phyloP scores from a whole-genome alignment of 2,113 vertebrate species.

The Misgurnus anguillicaudatus region DNA sequence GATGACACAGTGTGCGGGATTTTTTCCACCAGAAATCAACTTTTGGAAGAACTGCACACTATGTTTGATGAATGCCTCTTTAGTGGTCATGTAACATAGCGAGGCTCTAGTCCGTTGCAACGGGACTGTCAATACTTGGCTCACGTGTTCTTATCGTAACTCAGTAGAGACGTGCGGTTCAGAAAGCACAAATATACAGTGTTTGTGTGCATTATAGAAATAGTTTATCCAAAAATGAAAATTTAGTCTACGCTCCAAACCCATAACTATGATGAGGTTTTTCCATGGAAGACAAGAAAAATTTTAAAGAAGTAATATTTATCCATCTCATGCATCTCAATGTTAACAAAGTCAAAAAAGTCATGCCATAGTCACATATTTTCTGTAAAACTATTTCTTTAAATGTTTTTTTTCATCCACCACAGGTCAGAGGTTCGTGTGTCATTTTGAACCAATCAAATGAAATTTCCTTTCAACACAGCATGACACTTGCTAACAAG shows the following conservation, averaged over 20 bases:
- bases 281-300: too few relatives aligned
- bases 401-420: too few relatives aligned
- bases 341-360: too few relatives aligned
- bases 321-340: too few relatives aligned
- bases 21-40: background rate
- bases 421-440: constrained; percentile 37
- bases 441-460: constrained; percentile 57
- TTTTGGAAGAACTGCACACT: constrained; percentile 31
- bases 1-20: constrained; percentile 33
- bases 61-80: constrained; percentile 29
- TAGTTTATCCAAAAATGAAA: too few relatives aligned
- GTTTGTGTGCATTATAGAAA: background rate
- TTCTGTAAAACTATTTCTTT: too few relatives aligned
- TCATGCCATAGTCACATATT: too few relatives aligned
- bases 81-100: constrained; percentile 12
- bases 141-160: constrained; percentile 37
- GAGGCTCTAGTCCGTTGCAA: background rate
- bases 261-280: too few relatives aligned
- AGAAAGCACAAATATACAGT: constrained; percentile 34
- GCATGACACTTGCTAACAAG: constrained; percentile 65
- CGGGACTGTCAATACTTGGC: constrained; percentile 46
- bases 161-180: constrained; percentile 3
- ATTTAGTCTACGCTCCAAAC: too few relatives aligned
- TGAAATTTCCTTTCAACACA: constrained; percentile 62
- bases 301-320: too few relatives aligned